Base-by-base conservation (phyloP, 2,797 vertebrate genomes). In the Sebastes itinus region DNA sequence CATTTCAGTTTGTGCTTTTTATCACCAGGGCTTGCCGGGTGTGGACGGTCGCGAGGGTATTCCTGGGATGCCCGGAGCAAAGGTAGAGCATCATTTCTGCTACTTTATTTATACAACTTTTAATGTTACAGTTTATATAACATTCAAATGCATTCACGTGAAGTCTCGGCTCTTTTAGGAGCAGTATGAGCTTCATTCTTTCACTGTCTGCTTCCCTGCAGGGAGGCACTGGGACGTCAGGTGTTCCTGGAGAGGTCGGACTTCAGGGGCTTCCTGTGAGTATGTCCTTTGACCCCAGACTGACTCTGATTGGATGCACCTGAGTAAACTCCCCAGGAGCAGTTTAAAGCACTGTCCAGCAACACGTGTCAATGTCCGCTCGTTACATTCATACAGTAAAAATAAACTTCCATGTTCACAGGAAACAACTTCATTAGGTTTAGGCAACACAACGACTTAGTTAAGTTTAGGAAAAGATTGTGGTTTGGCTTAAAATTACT, bases 251-350 rank as follows among this genome's bases (percentile, higher is more conserved):
- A 81, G 98, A 99, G 87, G 83, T 94, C 72, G 99, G 99, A 78
- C 95, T 96, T 87, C 98, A 97, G 85, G 99, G 99, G 58, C 88
- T 99, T 88, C 97, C 97, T 88, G 99, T 99, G 95, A 96, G 98
- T 99, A 86, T 86, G 78, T 86, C 84, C 81, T 85, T 82, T 83
- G 55, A 88, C 80, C 85, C 66, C 54, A 49, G 56, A 55, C 59
- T 30, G 23, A 80, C 67, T 83, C 38, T 88, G 86, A 90, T 79
- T 78, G 74, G 79, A 89, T 83, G 64, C 84, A 84, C 81, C 84
- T 80, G 73, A 82, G 63, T 83, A 81, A 89, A 84, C 65, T 54
- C 65, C 69, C 46, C 33, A 56, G 66, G 59, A 74, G 32, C 35
- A 13, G 28, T 30, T 73, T 73, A 32, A 70, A 74, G 63, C 20